Base-by-base conservation (phyloP, 2,888 invertebrate genomes). In the Cantharis lateralis region DNA sequence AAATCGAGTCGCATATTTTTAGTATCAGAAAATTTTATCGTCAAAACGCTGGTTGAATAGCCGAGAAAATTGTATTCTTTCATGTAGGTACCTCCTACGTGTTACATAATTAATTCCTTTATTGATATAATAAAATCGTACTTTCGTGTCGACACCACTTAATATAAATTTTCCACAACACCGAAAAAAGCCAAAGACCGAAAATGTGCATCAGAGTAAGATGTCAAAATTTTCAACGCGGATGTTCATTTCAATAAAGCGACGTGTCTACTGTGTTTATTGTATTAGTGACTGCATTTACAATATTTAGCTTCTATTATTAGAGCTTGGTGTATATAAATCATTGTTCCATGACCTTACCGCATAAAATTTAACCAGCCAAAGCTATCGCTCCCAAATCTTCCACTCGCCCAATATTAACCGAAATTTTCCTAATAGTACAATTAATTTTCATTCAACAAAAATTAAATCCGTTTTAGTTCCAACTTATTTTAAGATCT, bases 281-380 rank as follows among this genome's bases (percentile, higher is more conserved):
- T 48, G 48, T 66, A 66, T 66, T 66, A 66, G 64, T 66, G 20
- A 66, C 64, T 48, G 64, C 64, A 66, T 66, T 66, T 66, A 66
- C 64, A 66, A 66, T 66, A 66, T 66, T 66, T 66, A 20, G 24
- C 13, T 24, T 66, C 64, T 66, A 66, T 66, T 66, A 66, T 66
- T 66, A 66, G 64, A 66, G 70, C 71, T 15, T 48, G 48, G 70
- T 70, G 69, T 76, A 62, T 76, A 68, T 13, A 75, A 68, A 72
- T 69, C 70, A 26, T 76, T 75, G 63, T 75, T 75, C 70, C 71
- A 75, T 70, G 72, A 72, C 61, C 76, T 63, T 72, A 66, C 64
- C 64, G 64, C 64, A 66, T 18, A 66, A 20, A 66, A 66, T 48
- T 48, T 48, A 48, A n/a, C n/a, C 48, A 48, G n/a, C n/a, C 48